Base-by-base conservation (phyloP, 2,888 invertebrate genomes). In the Coelinius sp. region DNA sequence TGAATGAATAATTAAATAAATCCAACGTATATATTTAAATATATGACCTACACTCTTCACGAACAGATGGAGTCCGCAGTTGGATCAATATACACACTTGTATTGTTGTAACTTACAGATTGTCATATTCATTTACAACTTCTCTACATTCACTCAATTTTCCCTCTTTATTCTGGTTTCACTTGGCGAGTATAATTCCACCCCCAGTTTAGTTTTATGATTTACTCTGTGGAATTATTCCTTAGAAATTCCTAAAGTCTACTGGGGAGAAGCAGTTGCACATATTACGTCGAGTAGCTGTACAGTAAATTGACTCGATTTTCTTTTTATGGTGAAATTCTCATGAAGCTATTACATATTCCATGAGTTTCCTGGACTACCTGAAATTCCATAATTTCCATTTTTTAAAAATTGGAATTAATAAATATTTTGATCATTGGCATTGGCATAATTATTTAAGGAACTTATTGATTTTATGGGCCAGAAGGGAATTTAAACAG, bases 21-120 rank as follows among this genome's bases (percentile, higher is more conserved):
- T 49, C 12, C 24, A 0, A 65, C 44, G 25, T 46, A 7, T 20
- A 49, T 8, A 49, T 49, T 17, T 1, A 49, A 14, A 49, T n/a
- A 44, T 72, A 75, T 71, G 67, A n/a, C 65, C 64, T 62, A 73
- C 71, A 77, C 72, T 74, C 78, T 80, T 78, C 73, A 73, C 72
- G 63, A 71, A 68, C 79, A 82, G 82, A 80, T 78, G 79, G 75
- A 78, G 81, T 78, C 76, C 78, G 79, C 79, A 77, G 78, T 76
- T 78, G 82, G 84, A 84, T 84, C 84, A 84, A 84, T 84, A 84
- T 84, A 84, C 80, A 78, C 80, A 82, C 80, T 77, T 76, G 78
- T 82, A 81, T 79, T 81, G 80, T 80, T 78, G 80, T 82, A 83
- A 83, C 75, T 81, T 82, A 82, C 81, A 81, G 79, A 83, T 84